Conservation (phyloP, 2,113 vertebrate species). For the Nestor notabilis region DNA sequence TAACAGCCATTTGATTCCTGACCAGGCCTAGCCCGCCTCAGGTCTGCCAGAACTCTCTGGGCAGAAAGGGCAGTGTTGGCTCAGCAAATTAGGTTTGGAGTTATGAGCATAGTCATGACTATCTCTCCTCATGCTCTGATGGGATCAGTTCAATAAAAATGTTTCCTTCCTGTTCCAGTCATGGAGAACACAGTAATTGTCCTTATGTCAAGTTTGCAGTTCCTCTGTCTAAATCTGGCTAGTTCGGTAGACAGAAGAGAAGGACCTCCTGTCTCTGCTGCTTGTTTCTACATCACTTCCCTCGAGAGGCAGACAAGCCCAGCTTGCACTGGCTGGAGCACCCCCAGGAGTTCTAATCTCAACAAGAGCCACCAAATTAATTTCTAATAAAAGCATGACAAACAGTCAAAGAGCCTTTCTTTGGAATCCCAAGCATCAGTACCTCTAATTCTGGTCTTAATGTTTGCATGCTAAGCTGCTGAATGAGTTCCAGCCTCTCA, state of each 20-base stretch:
- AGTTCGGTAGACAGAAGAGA: background rate
- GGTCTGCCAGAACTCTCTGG: background rate
- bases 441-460: background rate
- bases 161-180: background rate
- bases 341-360: background rate
- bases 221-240: background rate
- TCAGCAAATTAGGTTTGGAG: background rate
- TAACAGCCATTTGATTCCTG: background rate
- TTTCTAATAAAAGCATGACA: background rate
- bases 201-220: background rate
- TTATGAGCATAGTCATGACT: background rate
- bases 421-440: background rate
- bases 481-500: background rate
- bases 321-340: background rate
- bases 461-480: background rate
- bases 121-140: background rate
- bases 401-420: background rate
- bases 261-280: background rate
- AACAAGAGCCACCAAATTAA: background rate
- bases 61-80: background rate
- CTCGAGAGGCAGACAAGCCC: background rate
- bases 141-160: background rate
- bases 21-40: background rate
- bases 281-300: background rate
- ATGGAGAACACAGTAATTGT: background rate